Evolutionary conservation across 1,140 invertebrate species (phyloP).

Genomic region (Caenorhabditis remanei): DNA sequence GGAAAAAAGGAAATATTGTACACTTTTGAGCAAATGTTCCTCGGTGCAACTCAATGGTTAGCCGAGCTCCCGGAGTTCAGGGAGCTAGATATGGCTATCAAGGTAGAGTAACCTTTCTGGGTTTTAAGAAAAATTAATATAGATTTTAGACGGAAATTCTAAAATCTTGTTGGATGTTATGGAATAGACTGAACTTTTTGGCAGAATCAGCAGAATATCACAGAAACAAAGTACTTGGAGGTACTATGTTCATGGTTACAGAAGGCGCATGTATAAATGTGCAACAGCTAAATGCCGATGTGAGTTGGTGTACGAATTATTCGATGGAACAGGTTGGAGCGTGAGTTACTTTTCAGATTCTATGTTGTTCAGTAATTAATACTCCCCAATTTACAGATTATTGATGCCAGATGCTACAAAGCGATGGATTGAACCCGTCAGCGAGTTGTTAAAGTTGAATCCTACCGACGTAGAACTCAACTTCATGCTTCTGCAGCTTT

Average conservation of each 20-base stretch:
- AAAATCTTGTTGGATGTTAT: not conserved
- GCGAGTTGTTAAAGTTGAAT: too few species aligned
- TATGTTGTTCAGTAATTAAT: not conserved
- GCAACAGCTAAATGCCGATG: not conserved
- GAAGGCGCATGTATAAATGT: not conserved
- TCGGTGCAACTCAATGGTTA: not conserved
- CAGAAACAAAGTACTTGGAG: not conserved
- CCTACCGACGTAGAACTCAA: too few species aligned
- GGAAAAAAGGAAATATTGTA: not conserved
- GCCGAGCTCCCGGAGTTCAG: not conserved
- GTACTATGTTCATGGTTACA: not conserved
- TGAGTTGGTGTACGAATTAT: not conserved
- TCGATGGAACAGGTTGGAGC: not conserved
- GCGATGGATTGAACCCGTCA: too few species aligned
- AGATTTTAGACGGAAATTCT: not conserved
- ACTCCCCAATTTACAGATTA: not conserved
- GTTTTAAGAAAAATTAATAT: not conserved
- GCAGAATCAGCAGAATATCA: not conserved
- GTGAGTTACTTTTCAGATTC: not conserved
- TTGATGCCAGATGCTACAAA: not conserved
- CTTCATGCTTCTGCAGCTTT: too few species aligned
- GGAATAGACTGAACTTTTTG: not conserved
- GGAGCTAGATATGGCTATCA: not conserved
- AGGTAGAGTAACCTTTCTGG: not conserved
- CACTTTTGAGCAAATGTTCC: not conserved